Percentiles rank a stretch among this genome's conserved stretches.
Evolutionary conservation across 2,113 vertebrate genomes (phyloP).

Genomic region (Nettapus auritus): DNA sequence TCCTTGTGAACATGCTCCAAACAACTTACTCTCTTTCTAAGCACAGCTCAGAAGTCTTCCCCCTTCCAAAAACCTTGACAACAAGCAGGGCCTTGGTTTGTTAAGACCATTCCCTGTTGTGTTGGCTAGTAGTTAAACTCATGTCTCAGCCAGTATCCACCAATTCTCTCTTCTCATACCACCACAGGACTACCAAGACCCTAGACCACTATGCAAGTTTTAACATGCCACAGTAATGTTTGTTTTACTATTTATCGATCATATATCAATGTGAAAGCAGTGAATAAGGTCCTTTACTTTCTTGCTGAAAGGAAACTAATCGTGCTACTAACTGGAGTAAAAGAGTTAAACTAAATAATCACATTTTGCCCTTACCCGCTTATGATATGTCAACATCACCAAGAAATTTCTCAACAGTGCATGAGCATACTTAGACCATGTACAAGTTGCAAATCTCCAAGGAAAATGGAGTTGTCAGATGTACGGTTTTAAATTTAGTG

Average conservation of each 20-base stretch:
- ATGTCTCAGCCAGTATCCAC: neutral
- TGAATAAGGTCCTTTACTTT: neutral
- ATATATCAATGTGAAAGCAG: neutral
- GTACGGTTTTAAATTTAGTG: constrained; percentile 5
- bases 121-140: neutral
- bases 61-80: neutral
- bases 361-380: neutral
- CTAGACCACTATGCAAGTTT: neutral
- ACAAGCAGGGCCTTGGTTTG: neutral
- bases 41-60: neutral
- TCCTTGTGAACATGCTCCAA: neutral
- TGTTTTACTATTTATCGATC: neutral
- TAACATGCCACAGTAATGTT: neutral
- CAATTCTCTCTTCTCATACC: neutral
- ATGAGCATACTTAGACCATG: neutral
- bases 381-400: neutral
- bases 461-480: neutral
- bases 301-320: neutral
- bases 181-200: neutral
- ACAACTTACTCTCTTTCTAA: neutral
- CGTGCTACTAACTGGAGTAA: neutral
- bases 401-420: neutral
- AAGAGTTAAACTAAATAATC: neutral
- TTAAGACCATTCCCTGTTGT: neutral
- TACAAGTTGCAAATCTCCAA: constrained; percentile 20